Base-by-base conservation (phyloP, 2,113 vertebrate genomes). In the Heteronetta atricapilla region DNA sequence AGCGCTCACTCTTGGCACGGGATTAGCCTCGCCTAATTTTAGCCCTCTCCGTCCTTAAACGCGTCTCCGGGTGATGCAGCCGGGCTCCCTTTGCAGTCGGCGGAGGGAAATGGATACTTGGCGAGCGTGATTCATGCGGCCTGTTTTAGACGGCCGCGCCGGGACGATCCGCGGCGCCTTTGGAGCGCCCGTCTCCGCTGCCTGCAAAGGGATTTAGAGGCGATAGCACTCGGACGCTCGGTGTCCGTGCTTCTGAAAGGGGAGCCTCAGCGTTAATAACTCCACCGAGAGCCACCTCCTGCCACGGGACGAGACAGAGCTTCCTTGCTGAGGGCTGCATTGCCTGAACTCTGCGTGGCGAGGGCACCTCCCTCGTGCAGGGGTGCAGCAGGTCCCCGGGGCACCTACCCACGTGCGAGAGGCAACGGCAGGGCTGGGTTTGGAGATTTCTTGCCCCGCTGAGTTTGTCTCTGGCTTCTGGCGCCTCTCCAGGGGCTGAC, bases 161-260 rank as follows among this genome's bases (percentile, higher is more conserved):
- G 50, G 86, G 93, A 19, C 29, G 89, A 26, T 18, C 8, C 25
- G 13, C 6, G 4, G 0, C 21, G 29, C 25, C 53, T 40, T 2
- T 4, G 77, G 68, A 31, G 28, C 18, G 1, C 23, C 23, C 25
- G 7, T 25, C 85, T 64, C 55, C 0, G 2, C 81, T 86, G 81
- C 7, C 85, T 63, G 70, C 91, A 40, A 18, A 78, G 85, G 88
- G 88, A 38, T 53, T 46, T 34, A 20, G 50, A 44, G 76, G 66
- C 3, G 44, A 55, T 21, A 11, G 8, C 33, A 38, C 55, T 69
- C 4, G 2, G 44, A 28, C 53, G 2, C 0, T n/a, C 6, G 46
- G 21, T 1, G 2, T 36, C 50, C 8, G 7, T 36, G 44, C 42
- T 23, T 20, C 50, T 42, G 59, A 36, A 33, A 29, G 5, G 48